Evolutionary conservation across 2,113 vertebrate species (phyloP).

Genomic region (Gorsachius goisagi): DNA sequence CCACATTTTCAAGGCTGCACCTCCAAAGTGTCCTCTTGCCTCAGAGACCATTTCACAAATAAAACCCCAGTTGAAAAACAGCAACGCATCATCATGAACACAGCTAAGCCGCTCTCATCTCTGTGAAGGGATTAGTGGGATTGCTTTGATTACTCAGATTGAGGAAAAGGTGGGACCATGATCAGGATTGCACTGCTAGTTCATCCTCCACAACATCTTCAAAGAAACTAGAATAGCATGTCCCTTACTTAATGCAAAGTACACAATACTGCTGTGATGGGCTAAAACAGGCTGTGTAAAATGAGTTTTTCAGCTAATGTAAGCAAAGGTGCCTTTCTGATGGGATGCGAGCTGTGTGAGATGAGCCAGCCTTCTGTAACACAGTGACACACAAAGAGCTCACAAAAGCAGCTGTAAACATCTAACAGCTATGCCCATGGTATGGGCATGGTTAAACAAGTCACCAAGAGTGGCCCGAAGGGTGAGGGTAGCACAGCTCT

Average conservation of each 20-base stretch:
- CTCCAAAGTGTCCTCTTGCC: not conserved
- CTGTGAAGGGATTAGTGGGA: conserved; percentile 39
- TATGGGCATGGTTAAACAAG: not conserved
- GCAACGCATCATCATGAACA: not conserved
- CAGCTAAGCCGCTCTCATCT: not conserved
- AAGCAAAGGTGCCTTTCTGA: conserved; percentile 13
- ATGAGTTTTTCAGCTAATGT: not conserved
- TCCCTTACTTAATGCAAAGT: conserved; percentile 14
- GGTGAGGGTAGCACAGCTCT: not conserved
- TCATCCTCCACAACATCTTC: not conserved
- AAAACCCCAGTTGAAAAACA: not conserved
- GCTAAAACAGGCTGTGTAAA: not conserved
- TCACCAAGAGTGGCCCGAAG: not conserved
- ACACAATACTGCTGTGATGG: not conserved
- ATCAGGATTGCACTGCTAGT: not conserved
- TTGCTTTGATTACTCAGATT: conserved; percentile 38
- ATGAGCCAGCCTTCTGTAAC: not conserved
- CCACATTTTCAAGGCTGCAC: not conserved
- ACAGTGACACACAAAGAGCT: not conserved
- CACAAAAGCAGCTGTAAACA: not conserved
- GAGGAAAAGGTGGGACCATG: conserved; percentile 4
- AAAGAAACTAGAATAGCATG: conserved; percentile 8
- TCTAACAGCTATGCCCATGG: not conserved
- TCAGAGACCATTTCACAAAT: not conserved
- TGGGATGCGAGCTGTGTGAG: not conserved